These are phyloP conservation scores for Rhynchopsitta pachyrhyncha DNA, from an alignment of 2,113 vertebrate species.

Conservation along the genomic window DNA sequence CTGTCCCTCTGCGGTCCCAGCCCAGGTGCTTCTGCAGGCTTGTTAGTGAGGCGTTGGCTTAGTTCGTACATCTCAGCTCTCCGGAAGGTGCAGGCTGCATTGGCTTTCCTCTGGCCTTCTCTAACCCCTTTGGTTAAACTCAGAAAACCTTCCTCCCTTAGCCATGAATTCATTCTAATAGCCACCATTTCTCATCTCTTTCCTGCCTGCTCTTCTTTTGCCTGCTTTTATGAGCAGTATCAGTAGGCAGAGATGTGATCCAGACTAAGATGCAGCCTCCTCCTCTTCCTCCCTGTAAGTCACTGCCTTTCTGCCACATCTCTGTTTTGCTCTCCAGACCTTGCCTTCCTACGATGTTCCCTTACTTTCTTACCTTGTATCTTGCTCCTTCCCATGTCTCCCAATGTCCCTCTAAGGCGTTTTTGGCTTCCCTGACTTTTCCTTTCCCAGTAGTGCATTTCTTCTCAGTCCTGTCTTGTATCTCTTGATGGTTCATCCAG, in stretches of 20 bases:
- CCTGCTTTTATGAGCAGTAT: not conserved
- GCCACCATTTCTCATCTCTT: not conserved
- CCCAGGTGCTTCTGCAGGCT: not conserved
- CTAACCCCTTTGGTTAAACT: not conserved
- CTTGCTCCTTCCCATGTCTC: not conserved
- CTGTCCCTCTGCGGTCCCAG: not conserved
- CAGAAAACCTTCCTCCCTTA: not conserved
- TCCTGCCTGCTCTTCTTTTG: not conserved
- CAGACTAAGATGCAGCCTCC: not conserved
- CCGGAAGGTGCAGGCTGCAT: not conserved
- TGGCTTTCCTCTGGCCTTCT: not conserved
- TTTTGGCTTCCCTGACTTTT: constrained; percentile 3
- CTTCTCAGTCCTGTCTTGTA: not conserved
- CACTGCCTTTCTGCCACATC: not conserved
- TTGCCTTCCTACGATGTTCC: not conserved
- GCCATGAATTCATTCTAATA: not conserved
- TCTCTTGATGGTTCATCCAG: not conserved
- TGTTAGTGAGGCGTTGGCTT: not conserved
- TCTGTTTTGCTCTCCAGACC: not conserved
- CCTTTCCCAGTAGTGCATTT: not conserved
- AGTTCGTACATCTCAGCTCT: not conserved
- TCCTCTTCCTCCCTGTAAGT: not conserved
- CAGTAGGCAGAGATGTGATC: not conserved
- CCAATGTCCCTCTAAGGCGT: not conserved
- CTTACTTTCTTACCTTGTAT: not conserved